Percentiles rank a stretch among this genome's conserved stretches.
phyloP scores from a whole-genome alignment of 1,140 invertebrate species.

The Pemphigus obesinymphae region DNA sequence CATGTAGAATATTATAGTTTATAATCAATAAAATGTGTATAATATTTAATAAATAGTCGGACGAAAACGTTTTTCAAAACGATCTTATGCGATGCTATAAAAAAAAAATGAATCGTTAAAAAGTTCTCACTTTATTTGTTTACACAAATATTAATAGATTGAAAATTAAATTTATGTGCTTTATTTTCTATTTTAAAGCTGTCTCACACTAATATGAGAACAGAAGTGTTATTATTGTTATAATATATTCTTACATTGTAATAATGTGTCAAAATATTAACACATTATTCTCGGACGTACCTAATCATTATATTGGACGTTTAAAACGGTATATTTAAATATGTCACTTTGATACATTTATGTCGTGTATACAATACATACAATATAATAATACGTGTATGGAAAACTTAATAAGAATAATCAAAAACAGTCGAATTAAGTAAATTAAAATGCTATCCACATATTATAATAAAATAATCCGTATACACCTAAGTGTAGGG shows the following conservation, averaged over 20 bases:
- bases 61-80: neutral
- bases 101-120: neutral
- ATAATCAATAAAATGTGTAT: too few relatives aligned
- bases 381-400: neutral
- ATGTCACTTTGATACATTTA: neutral
- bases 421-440: too few relatives aligned
- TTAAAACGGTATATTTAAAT: conserved; percentile 2
- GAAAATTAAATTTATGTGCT: neutral
- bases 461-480: too few relatives aligned
- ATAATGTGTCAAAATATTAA: neutral
- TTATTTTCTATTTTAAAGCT: neutral
- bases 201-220: neutral
- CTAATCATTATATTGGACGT: neutral
- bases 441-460: too few relatives aligned
- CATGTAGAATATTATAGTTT: too few relatives aligned
- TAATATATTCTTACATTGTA: too few relatives aligned
- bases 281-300: neutral
- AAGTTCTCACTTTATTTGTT: neutral
- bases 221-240: neutral
- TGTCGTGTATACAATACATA: neutral
- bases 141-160: neutral
- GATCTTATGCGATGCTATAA: neutral
- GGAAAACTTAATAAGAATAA: too few relatives aligned
- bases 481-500: too few relatives aligned
- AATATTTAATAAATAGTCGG: too few relatives aligned